Conservation (phyloP, 2,888 invertebrate species). For the Microctonus brassicae region DNA sequence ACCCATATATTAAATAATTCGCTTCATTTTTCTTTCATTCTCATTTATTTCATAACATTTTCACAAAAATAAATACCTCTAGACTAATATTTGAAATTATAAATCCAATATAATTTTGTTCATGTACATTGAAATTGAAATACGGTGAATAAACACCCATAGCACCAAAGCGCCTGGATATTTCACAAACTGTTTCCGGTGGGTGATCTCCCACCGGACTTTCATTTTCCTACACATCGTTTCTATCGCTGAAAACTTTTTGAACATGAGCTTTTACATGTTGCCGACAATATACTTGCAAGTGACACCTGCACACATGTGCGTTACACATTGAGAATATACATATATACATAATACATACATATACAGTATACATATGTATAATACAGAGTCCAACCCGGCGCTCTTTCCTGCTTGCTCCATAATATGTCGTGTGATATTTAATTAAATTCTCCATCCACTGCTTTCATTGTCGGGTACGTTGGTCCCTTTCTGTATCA, state of each 20-base stretch:
- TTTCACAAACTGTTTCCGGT: constrained; percentile 37
- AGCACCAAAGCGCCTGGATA: constrained; percentile 44
- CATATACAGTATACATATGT: background rate
- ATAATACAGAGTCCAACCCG: background rate
- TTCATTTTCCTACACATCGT: constrained; percentile 26
- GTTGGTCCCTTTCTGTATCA: constrained; percentile 35
- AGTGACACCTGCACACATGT: constrained; percentile 41
- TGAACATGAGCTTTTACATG: constrained; percentile 34
- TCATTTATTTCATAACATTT: too few species aligned
- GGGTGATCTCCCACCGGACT: constrained; percentile 22
- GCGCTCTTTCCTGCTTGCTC: constrained; percentile 39
- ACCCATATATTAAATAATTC: too few species aligned
- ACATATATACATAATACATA: background rate
- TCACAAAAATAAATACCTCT: background rate
- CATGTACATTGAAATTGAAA: background rate
- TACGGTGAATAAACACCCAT: background rate
- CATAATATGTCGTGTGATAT: constrained; percentile 62
- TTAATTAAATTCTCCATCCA: constrained; percentile 59
- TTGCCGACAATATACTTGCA: constrained; percentile 49
- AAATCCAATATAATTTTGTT: background rate
- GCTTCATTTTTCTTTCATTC: too few species aligned
- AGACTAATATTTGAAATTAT: background rate
- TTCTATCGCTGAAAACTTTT: constrained; percentile 49
- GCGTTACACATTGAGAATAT: background rate
- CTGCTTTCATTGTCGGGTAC: constrained; percentile 45